Conservation (phyloP, 1,140 invertebrate genomes). For the Pseudobourletiella spinata region DNA sequence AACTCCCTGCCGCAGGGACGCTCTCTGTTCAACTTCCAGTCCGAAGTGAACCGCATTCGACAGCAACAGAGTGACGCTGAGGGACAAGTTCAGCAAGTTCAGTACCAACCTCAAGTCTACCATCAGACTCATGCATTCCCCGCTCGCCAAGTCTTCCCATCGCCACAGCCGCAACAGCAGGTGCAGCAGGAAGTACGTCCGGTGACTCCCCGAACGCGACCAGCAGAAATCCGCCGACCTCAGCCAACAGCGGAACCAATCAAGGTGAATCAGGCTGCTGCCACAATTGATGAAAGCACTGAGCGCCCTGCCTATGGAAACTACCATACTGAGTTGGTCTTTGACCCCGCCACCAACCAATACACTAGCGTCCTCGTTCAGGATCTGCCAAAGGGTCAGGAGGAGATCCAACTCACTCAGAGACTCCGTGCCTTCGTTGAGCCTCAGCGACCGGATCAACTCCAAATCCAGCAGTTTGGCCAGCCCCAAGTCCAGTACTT, state of each 20-base stretch:
- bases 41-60: conserved; percentile 39
- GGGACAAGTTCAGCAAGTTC: conserved; percentile 31
- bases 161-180: background rate
- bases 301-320: conserved; percentile 29
- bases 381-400: conserved; percentile 55
- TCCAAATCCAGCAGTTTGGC: conserved; percentile 18
- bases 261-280: conserved; percentile 2
- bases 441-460: conserved; percentile 40
- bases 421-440: conserved; percentile 63
- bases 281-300: conserved; percentile 7
- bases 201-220: background rate
- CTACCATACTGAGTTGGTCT: conserved; percentile 66
- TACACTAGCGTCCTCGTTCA: conserved; percentile 72
- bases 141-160: conserved; percentile 13
- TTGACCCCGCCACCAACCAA: conserved; percentile 63
- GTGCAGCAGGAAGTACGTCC: conserved; percentile 5
- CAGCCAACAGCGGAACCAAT: conserved; percentile 5
- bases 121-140: conserved; percentile 11
- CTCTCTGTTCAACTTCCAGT: conserved; percentile 28
- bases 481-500: conserved; percentile 29
- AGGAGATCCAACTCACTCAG: conserved; percentile 55
- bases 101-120: background rate
- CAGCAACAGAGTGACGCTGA: conserved; percentile 39
- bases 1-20: conserved; percentile 9
- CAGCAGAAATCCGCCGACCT: background rate